Evolutionary conservation across 1,140 invertebrate species (phyloP), one percentile per base, ranked within the genome.

Genomic region (Leptoteleia sp.): DNA sequence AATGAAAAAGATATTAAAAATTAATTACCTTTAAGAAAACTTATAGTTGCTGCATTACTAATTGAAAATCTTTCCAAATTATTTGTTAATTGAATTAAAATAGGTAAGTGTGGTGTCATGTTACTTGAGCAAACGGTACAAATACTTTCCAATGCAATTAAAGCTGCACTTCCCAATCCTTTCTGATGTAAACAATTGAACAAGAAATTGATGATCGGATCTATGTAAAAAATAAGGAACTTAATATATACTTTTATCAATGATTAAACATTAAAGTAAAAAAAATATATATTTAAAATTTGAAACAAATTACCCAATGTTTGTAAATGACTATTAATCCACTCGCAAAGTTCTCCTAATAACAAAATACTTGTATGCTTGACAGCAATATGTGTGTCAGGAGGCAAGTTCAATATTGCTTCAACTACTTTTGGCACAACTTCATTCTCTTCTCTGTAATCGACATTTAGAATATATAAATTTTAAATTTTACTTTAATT

Each of bases 341-440:
- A 99, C 84, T 99, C 96, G 81, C 96, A 94, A 12, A 99, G 90
- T 89, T 98, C 97, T 3, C 97, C 97, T 22, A 99, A 89, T 9
- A 99, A 90, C 65, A 96, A 91, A 43, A 98, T 93, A 77, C 96
- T 96, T 0, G 98, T 98, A 83, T 96, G 93, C 42, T 94, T 91
- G 0, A 99, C 95, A 6, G 96, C 96, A 42, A 96, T 91, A 83
- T 99, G 97, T 0, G 94, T 94, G 50, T 93, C 93, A 68, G 94
- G 92, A 0, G 96, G 96, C 85, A 98, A 92, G 80, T 93, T 93
- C 16, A 99, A 89, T 65, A 99, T 96, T 13, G 95, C 95, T 88
- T 98, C 94, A 3, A 99, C 93, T 12, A 99, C 96, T 89, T 97
- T 95, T 35, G 96, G 96, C 38, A 98, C 95, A 31, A 97, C 94